Evolutionary conservation across 1,140 invertebrate genomes (phyloP), one percentile per base, ranked within the genome.

Genomic region (Drosophila saltans): DNA sequence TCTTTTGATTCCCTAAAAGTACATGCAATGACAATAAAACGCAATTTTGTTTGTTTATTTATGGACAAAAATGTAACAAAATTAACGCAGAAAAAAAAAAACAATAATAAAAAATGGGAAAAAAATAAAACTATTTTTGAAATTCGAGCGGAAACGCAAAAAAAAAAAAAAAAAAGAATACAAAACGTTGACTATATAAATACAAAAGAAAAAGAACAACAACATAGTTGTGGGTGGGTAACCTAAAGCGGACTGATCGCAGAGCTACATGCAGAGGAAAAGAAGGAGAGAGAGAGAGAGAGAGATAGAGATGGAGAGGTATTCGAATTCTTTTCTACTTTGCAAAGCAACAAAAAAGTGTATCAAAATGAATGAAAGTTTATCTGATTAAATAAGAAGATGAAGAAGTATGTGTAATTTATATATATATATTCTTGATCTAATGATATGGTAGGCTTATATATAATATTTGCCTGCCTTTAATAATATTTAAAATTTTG

Each of bases 1-100:
- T 57, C 36, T 75, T 86, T 84, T 74, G 28, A 69, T 65, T 56
- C 82, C 82, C 62, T 81, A 84, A 84, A 84, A 61, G 81, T 74
- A 85, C 81, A 86, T 84, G 76, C 59, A 75, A 69, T 60, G 36
- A 40, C 57, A 60, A 30, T 59, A 61, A 57, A 61, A 26, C 21
- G 45, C 45, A 52, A 52, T 52, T 52, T 52, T 9, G 45, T 48
- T 48, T 62, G 48, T 57, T 52, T 9, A 21, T 48, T 48, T 62
- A 58, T 57, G 33, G 33, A 36, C 33, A 36, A 36, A 36, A 36
- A 36, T 36, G 33, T 36, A 36, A 9, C n/a, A 6, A 73, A 66
- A 24, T 57, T 43, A 45, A 45, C 61, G 24, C 21, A 48, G 57
- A 65, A 16, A 45, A 57, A 57, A 57, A 10, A 16, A 30, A 30